phyloP scores from a whole-genome alignment of 2,888 invertebrate genomes.

The Thyatira batis region DNA sequence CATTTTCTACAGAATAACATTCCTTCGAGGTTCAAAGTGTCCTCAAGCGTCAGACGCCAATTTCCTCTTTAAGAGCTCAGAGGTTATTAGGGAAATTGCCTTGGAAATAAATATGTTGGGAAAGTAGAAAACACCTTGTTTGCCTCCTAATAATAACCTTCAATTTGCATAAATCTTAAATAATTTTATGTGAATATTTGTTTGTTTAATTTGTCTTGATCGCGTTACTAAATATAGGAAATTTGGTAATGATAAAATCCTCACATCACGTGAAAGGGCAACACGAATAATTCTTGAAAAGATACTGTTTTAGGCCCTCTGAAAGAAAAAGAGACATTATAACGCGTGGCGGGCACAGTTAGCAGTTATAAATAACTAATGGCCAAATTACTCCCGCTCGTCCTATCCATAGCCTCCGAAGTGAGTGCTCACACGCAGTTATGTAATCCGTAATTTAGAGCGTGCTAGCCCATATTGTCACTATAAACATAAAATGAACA shows the following conservation, averaged over 20 bases:
- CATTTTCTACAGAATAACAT: conserved; percentile 41
- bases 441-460: conserved; percentile 42
- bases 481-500: conserved; percentile 53
- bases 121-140: conserved; percentile 38
- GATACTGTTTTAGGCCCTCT: no score
- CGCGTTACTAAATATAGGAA: no score
- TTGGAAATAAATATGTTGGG: conserved; percentile 53
- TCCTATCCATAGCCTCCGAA: conserved; percentile 21
- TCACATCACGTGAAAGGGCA: no score
- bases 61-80: conserved; percentile 56
- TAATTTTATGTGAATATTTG: no score
- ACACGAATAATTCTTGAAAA: no score
- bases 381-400: conserved; percentile 44
- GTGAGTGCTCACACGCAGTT: conserved; percentile 31
- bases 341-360: no score
- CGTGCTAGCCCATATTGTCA: conserved; percentile 53
- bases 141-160: conserved; percentile 23
- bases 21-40: conserved; percentile 51
- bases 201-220: no score
- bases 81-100: conserved; percentile 63
- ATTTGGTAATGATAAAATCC: no score
- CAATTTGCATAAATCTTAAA: conserved; percentile 30
- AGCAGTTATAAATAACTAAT: conserved; percentile 52
- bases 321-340: no score
- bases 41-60: conserved; percentile 51